A percentile compares a stretch with the other conserved stretches of the same genome.
Conservation (phyloP, 2,888 invertebrate species). For the Phalera bucephala region DNA sequence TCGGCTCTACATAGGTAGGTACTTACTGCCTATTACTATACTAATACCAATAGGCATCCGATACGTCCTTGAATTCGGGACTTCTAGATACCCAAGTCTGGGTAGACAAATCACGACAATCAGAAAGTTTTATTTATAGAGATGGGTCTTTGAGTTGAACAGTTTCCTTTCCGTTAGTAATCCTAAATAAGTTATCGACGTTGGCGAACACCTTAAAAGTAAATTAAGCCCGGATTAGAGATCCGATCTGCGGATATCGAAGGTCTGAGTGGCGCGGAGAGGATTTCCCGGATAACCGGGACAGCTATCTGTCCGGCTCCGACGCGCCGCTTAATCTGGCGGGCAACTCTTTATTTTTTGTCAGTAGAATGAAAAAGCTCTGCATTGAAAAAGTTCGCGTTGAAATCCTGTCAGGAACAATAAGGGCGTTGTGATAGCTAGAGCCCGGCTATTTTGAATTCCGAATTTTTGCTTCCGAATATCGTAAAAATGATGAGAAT, state of each 20-base stretch:
- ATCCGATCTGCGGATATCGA: too few species aligned
- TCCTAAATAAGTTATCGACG: too few species aligned
- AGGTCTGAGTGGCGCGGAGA: slow-evolving; percentile 8
- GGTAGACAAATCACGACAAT: not conserved
- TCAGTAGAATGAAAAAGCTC: slow-evolving; percentile 27
- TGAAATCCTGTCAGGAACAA: slow-evolving; percentile 25
- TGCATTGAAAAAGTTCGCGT: slow-evolving; percentile 19
- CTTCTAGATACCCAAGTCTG: not conserved
- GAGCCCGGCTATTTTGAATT: not conserved
- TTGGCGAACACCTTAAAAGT: too few species aligned
- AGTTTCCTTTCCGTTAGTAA: slow-evolving; percentile 6
- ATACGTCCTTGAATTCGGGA: not conserved
- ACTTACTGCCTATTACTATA: not conserved
- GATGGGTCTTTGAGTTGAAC: not conserved
- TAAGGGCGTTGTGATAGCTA: slow-evolving; percentile 7
- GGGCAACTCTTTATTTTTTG: too few species aligned
- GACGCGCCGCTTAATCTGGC: slow-evolving; percentile 21
- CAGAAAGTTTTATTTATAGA: not conserved
- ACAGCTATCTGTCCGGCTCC: too few species aligned
- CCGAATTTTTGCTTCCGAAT: not conserved
- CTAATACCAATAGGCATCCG: not conserved
- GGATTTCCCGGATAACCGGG: too few species aligned
- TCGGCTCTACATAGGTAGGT: not conserved
- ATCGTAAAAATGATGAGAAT: not conserved
- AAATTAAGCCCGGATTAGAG: slow-evolving; percentile 32